phyloP scores from a whole-genome alignment of 1,140 invertebrate species.

The Oscheius sp. region DNA sequence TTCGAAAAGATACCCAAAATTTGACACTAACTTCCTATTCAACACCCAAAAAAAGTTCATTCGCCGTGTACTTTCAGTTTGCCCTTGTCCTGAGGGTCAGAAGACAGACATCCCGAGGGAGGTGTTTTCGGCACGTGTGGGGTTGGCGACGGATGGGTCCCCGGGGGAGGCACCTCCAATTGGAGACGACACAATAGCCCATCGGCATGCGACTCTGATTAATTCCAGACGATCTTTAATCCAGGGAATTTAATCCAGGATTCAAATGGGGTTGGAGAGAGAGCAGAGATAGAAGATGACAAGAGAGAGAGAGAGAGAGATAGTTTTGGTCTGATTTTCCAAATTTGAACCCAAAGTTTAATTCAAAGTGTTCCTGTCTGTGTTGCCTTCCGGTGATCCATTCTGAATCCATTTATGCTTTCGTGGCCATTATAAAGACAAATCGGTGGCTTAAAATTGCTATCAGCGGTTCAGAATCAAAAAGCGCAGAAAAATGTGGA shows the following conservation, averaged over 20 bases:
- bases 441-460: too few relatives aligned
- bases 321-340: neutral
- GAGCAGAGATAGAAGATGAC: too few relatives aligned
- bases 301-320: too few relatives aligned
- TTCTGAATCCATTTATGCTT: too few relatives aligned
- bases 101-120: neutral
- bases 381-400: too few relatives aligned
- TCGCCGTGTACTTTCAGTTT: too few relatives aligned
- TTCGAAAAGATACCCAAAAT: neutral
- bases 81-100: too few relatives aligned
- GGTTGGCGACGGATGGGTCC: neutral
- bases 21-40: neutral
- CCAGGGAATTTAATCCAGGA: too few relatives aligned
- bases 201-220: neutral
- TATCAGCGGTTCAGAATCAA: too few relatives aligned
- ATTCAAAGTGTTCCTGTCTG: neutral
- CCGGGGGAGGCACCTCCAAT: neutral
- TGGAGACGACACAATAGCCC: neutral
- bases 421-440: too few relatives aligned
- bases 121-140: neutral
- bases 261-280: too few relatives aligned
- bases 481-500: too few relatives aligned
- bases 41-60: neutral
- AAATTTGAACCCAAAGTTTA: neutral
- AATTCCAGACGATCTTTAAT: neutral